phyloP scores from a whole-genome alignment of 2,797 vertebrate genomes.

The Euphonia xanthogaster region DNA sequence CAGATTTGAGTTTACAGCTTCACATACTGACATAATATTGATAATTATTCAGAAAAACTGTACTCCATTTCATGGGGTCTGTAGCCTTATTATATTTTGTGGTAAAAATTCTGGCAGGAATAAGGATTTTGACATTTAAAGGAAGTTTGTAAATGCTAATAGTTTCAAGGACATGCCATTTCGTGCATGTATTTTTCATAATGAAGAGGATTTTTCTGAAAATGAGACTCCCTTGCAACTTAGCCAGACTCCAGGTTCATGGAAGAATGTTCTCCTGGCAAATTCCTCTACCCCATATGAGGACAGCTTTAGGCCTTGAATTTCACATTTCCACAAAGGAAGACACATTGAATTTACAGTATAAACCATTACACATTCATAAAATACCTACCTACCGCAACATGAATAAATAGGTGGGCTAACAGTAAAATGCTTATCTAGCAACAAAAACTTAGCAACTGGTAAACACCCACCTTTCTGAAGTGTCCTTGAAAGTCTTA shows the following conservation, averaged over 20 bases:
- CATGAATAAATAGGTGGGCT: neutral
- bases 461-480: neutral
- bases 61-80: neutral
- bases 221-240: neutral
- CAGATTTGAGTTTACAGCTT: constrained; percentile 13
- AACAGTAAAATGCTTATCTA: neutral
- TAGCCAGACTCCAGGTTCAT: neutral
- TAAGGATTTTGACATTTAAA: neutral
- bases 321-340: neutral
- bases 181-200: neutral
- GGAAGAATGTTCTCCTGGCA: neutral
- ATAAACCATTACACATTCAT: neutral
- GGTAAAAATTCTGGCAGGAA: neutral
- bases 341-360: neutral
- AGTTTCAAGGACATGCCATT: neutral
- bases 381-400: neutral
- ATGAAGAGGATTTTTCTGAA: neutral
- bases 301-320: neutral
- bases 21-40: neutral
- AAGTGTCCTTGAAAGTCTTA: neutral
- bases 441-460: neutral
- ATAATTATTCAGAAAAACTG: neutral
- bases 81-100: neutral
- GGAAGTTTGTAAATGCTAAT: neutral
- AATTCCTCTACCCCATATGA: neutral